phyloP scores from a whole-genome alignment of 2,888 invertebrate genomes.

The Sabatieria punctata region DNA sequence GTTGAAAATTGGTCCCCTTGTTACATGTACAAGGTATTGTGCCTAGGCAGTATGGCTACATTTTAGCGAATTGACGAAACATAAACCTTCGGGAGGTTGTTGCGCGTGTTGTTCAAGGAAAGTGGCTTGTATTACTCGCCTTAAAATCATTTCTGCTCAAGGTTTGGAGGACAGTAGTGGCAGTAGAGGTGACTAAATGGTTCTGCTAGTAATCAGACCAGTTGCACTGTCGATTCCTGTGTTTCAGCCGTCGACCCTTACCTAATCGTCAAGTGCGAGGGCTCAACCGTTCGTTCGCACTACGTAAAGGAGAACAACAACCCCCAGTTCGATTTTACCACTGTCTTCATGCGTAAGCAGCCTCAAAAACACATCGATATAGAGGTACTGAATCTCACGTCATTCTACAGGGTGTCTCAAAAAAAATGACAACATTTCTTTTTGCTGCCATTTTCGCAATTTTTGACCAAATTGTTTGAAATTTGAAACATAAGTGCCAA shows the following conservation, averaged over 20 bases:
- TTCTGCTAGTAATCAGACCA: not conserved
- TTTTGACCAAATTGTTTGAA: too few species aligned
- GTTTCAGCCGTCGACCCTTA: slow-evolving; percentile 34
- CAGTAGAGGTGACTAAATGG: not conserved
- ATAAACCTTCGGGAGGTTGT: slow-evolving; percentile 1
- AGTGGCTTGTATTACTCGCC: slow-evolving; percentile 6
- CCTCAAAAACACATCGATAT: slow-evolving; percentile 36
- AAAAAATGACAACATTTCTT: too few species aligned
- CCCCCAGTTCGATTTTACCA: slow-evolving; percentile 37
- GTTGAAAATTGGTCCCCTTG: too few species aligned
- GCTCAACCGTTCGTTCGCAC: slow-evolving; percentile 34
- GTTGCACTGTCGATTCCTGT: not conserved
- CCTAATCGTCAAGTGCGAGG: slow-evolving; percentile 40
- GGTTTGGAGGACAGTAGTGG: not conserved
- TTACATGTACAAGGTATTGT: slow-evolving; percentile 1
- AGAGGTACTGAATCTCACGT: slow-evolving; percentile 35
- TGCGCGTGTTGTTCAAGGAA: slow-evolving; percentile 1
- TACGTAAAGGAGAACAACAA: slow-evolving; percentile 33
- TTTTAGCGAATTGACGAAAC: slow-evolving; percentile 7
- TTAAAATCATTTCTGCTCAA: not conserved
- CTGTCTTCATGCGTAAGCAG: slow-evolving; percentile 37
- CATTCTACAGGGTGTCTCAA: too few species aligned
- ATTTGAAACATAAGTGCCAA: too few species aligned
- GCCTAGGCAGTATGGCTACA: not conserved
- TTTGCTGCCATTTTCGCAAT: too few species aligned